phyloP scores from a whole-genome alignment of 2,888 invertebrate species.

The Lycophotia porphyrea region DNA sequence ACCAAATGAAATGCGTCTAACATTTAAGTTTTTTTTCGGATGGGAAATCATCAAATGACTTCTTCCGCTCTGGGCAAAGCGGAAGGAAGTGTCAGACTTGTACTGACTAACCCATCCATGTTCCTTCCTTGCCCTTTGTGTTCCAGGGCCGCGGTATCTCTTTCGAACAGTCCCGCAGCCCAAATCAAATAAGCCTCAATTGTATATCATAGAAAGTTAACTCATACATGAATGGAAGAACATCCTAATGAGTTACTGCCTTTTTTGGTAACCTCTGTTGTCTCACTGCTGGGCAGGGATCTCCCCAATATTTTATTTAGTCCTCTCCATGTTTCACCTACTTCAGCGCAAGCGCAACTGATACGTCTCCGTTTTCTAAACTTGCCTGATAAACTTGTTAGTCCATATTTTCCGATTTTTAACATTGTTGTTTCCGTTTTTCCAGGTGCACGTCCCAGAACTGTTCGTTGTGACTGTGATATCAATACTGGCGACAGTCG shows the following conservation, averaged over 20 bases:
- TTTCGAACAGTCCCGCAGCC: too few relatives aligned
- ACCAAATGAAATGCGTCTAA: neutral
- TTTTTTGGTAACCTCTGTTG: neutral
- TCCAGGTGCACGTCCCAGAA: slow-evolving; percentile 89
- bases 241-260: neutral
- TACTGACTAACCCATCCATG: too few relatives aligned
- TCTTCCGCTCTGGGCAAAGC: too few relatives aligned
- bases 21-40: too few relatives aligned
- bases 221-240: neutral
- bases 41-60: too few relatives aligned
- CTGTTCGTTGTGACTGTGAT: slow-evolving; percentile 82
- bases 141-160: too few relatives aligned
- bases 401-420: too few relatives aligned
- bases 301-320: neutral
- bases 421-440: slow-evolving; percentile 45
- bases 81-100: too few relatives aligned
- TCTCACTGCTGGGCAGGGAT: too few relatives aligned
- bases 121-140: too few relatives aligned
- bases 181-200: neutral
- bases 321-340: neutral
- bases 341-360: neutral
- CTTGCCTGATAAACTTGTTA: too few relatives aligned
- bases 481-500: slow-evolving; percentile 87
- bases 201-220: neutral
- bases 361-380: neutral